Evolutionary conservation across 1,140 invertebrate genomes (phyloP).

Genomic region (Atta texana): DNA sequence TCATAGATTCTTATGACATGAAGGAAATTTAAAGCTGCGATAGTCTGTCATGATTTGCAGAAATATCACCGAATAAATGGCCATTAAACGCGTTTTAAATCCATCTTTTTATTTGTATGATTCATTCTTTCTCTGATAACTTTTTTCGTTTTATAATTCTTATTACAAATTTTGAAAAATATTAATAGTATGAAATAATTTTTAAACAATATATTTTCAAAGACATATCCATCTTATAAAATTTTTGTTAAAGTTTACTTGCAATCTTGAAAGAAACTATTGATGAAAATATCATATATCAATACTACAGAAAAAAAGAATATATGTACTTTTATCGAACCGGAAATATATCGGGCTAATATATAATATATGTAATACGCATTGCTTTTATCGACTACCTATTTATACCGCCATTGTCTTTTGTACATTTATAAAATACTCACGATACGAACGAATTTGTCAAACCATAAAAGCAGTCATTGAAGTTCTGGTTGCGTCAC

Average conservation of each 20-base stretch:
- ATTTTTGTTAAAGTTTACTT: background rate
- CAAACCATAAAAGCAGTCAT: background rate
- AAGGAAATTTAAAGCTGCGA: background rate
- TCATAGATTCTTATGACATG: constrained; percentile 59
- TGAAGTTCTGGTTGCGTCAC: background rate
- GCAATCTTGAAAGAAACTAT: background rate
- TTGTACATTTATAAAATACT: constrained; percentile 6
- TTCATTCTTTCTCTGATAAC: background rate
- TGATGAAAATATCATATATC: constrained; percentile 10
- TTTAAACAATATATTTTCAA: too few relatives aligned
- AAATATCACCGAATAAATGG: constrained; percentile 41
- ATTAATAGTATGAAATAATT: background rate
- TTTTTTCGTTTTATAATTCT: background rate
- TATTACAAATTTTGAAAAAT: background rate
- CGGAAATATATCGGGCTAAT: constrained; percentile 5
- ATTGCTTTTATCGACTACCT: constrained; percentile 14
- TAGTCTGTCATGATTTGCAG: background rate
- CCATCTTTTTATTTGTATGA: background rate
- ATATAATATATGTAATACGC: constrained; percentile 19
- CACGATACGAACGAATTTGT: background rate
- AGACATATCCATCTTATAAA: background rate
- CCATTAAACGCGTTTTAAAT: background rate
- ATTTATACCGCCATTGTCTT: constrained; percentile 22
- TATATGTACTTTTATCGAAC: background rate
- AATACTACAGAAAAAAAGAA: background rate